Percentiles rank a stretch among this genome's conserved stretches.
Evolutionary conservation across 2,113 vertebrate genomes (phyloP).

Genomic region (Aphyosemion australe): DNA sequence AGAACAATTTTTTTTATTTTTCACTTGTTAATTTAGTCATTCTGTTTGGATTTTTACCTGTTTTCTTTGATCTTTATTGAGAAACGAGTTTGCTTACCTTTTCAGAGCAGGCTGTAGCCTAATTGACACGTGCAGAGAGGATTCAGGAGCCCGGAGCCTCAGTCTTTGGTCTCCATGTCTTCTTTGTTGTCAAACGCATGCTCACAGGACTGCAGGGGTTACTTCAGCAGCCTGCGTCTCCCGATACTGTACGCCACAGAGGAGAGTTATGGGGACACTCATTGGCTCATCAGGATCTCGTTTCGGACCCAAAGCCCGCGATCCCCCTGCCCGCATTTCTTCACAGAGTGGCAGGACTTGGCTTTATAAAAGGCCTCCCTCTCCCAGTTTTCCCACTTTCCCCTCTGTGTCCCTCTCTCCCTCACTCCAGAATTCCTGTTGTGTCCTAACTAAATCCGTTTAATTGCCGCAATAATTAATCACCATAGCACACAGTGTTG

Average conservation of each 20-base stretch:
- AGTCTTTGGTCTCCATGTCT: conserved; percentile 57
- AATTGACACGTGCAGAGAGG: conserved; percentile 31
- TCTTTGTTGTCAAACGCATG: conserved; percentile 49
- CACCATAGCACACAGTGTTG: conserved; percentile 6
- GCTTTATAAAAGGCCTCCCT: conserved; percentile 66
- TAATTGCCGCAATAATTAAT: conserved; percentile 65
- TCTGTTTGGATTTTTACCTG: background rate
- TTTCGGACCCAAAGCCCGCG: conserved; percentile 41
- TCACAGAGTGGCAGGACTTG: conserved; percentile 53
- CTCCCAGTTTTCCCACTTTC: conserved; percentile 29
- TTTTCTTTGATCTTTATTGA: background rate
- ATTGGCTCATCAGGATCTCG: conserved; percentile 40
- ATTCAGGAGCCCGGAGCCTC: conserved; percentile 35
- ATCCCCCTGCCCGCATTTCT: conserved; percentile 47
- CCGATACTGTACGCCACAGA: conserved; percentile 24
- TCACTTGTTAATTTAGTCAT: background rate
- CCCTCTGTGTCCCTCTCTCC: conserved; percentile 14
- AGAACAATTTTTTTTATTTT: background rate
- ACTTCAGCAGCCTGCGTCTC: conserved; percentile 31
- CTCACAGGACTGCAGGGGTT: conserved; percentile 32
- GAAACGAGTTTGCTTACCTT: conserved; percentile 56
- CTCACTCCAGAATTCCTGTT: conserved; percentile 41
- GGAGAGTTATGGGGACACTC: conserved; percentile 36
- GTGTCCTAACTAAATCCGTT: conserved; percentile 42
- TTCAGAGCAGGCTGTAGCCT: conserved; percentile 18